Conservation (phyloP, 2,797 vertebrate species). For the Rhyacichthys aspro region DNA sequence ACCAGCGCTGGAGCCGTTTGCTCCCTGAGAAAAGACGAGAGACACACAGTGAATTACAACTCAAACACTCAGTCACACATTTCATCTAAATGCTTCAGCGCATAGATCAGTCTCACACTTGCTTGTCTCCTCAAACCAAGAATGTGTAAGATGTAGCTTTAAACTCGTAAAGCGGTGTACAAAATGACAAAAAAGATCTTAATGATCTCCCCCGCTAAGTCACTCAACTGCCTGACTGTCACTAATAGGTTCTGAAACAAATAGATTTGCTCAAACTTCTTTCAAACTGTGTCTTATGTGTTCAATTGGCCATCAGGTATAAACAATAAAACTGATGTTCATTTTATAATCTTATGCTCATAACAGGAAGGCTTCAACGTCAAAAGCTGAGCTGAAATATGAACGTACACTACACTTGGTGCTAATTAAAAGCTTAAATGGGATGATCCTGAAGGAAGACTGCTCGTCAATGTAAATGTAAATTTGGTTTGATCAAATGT, state of each 20-base stretch:
- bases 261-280: not conserved
- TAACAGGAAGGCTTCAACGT: not conserved
- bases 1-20: constrained; percentile 76
- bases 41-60: constrained; percentile 4
- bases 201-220: constrained; percentile 56
- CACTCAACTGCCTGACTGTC: constrained; percentile 17
- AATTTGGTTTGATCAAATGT: constrained; percentile 34
- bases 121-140: constrained; percentile 35
- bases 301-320: no score
- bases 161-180: constrained; percentile 26
- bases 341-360: no score
- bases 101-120: constrained; percentile 25
- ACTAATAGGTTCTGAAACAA: no score
- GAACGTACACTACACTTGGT: constrained; percentile 1
- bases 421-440: constrained; percentile 30
- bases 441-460: constrained; percentile 17
- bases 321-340: no score
- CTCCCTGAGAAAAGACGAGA: constrained; percentile 73
- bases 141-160: constrained; percentile 43
- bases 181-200: constrained; percentile 46
- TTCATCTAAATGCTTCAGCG: constrained; percentile 29
- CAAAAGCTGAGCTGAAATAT: not conserved
- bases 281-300: not conserved
- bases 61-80: constrained; percentile 13
- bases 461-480: constrained; percentile 10